Evolutionary conservation across 2,113 vertebrate species (phyloP), one percentile per base, ranked within the genome.

Genomic region (Leucoraja erinaceus): DNA sequence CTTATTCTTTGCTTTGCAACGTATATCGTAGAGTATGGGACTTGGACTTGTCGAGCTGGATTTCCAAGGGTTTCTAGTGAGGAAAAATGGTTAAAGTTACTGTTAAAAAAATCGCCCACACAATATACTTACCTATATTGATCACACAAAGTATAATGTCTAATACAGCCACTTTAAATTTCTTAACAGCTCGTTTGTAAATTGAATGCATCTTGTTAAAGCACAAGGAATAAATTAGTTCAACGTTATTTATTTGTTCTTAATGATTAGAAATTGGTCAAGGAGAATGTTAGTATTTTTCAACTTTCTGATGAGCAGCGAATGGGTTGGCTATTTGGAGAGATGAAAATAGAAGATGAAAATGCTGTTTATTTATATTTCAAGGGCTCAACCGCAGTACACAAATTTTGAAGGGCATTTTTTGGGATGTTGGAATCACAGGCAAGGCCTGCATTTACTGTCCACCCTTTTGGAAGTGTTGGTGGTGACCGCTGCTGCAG

Each of bases 1-100:
- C 95, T 93, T 0, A 93, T 59, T 90, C 96, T 96, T 63, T 93
- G 93, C 94, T 95, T 96, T 0, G 96, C 96, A 0, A 94, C 93
- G 0, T 92, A 94, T 93, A 97, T 93, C 66, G 96, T 94, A 0
- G 94, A 95, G 93, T 94, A 93, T 0, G 96, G 95, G 92, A 98
- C 93, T 93, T 93, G 95, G 93, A 97, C 93, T 0, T 96, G 94
- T 93, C 96, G 96, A 84, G 72, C 77, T 0, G 96, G 95, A 66
- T 94, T 93, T 59, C 97, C 97, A 90, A 98, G 93, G 93, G 94
- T 94, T 68, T 95, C 97, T 97, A 84, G 33, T 72, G 33, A 47
- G 88, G 63, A 72, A 91, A 47, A 72, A 91, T 20, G 16, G 16
- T 54, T 31, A 2, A 93, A 76, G 63, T 31, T 31, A 28, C 33